Conservation (phyloP, 2,888 invertebrate species). For the Drosophila robusta region DNA sequence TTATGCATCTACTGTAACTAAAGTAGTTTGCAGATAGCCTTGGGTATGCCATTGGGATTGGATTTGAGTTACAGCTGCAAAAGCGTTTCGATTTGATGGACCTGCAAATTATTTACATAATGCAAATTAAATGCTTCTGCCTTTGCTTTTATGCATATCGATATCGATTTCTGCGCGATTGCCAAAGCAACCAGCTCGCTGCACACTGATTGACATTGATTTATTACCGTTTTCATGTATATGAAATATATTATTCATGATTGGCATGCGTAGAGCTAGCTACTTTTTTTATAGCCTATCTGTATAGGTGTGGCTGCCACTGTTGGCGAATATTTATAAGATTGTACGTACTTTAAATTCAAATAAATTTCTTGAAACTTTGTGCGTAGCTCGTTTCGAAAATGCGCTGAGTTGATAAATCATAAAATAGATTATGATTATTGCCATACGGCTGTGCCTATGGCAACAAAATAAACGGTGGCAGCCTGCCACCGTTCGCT, state of each 20-base stretch:
- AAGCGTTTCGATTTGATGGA: conserved; percentile 31
- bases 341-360: background rate
- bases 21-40: conserved; percentile 17
- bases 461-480: background rate
- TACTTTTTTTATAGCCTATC: conserved; percentile 11
- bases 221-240: conserved; percentile 34
- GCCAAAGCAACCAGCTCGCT: conserved; percentile 20
- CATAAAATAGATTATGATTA: conserved; percentile 36
- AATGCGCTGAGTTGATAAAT: conserved; percentile 20
- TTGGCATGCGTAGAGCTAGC: conserved; percentile 16
- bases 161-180: conserved; percentile 29
- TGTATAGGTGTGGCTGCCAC: background rate
- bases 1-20: background rate
- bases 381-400: background rate
- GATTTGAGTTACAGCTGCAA: conserved; percentile 9
- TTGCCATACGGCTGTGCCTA: conserved; percentile 7
- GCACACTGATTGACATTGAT: conserved; percentile 56
- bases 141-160: conserved; percentile 3
- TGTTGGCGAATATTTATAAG: too few relatives aligned
- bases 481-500: background rate
- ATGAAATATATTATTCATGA: conserved; percentile 39
- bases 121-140: conserved; percentile 46
- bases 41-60: conserved; percentile 7
- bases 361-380: background rate
- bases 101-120: conserved; percentile 45